Conservation (phyloP, 2,888 invertebrate genomes). For the Drosophila atroscutellata region DNA sequence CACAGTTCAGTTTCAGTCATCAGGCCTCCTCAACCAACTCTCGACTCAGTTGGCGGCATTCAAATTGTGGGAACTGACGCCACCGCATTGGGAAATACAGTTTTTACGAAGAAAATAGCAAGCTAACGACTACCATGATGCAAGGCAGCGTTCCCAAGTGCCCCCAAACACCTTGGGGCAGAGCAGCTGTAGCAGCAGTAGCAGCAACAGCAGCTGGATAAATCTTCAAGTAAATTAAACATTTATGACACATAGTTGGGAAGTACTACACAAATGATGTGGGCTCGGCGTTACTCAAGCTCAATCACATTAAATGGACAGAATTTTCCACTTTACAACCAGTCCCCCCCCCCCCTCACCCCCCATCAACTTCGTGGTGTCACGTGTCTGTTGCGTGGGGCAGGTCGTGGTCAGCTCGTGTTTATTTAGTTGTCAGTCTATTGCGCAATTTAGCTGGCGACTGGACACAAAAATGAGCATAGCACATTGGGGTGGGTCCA, state of each 20-base stretch:
- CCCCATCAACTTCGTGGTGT: slow-evolving; percentile 4
- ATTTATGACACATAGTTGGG: slow-evolving; percentile 65
- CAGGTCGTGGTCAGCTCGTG: slow-evolving; percentile 69
- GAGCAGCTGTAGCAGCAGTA: neutral
- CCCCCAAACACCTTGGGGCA: slow-evolving; percentile 52
- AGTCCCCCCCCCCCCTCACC: neutral
- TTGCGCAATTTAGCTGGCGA: slow-evolving; percentile 52
- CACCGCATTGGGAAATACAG: slow-evolving; percentile 49
- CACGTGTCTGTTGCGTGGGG: slow-evolving; percentile 77
- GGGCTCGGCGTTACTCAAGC: slow-evolving; percentile 50
- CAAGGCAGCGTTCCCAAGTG: slow-evolving; percentile 29
- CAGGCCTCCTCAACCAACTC: slow-evolving; percentile 37
- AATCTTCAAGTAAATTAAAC: slow-evolving; percentile 69
- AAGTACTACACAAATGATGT: slow-evolving; percentile 3
- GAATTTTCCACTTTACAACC: slow-evolving; percentile 23
- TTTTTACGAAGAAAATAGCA: slow-evolving; percentile 12
- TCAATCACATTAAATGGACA: slow-evolving; percentile 63
- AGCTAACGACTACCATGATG: slow-evolving; percentile 34
- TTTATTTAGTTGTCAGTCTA: slow-evolving; percentile 58
- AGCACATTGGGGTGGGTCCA: slow-evolving; percentile 26
- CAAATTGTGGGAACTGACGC: slow-evolving; percentile 63
- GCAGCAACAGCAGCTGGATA: slow-evolving; percentile 5
- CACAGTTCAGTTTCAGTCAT: slow-evolving; percentile 60
- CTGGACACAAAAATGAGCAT: slow-evolving; percentile 35
- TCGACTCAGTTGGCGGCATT: slow-evolving; percentile 51